Evolutionary conservation across 1,140 invertebrate genomes (phyloP).

Genomic region (Epicauta chinensis): DNA sequence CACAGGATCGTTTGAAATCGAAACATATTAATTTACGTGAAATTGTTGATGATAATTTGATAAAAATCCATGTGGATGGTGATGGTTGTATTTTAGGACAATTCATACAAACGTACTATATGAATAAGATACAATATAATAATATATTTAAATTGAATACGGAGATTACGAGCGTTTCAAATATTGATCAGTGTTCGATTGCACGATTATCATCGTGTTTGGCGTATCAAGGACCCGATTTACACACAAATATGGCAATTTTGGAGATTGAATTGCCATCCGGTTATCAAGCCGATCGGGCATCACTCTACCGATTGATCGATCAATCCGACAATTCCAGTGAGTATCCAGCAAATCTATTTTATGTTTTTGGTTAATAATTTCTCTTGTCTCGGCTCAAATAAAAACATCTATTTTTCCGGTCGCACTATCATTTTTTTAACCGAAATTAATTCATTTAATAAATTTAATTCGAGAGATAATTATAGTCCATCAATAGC

Average conservation of each 20-base stretch:
- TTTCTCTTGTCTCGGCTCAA: no score
- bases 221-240: slow-evolving; percentile 26
- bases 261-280: slow-evolving; percentile 57
- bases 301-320: slow-evolving; percentile 44
- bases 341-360: slow-evolving; percentile 5
- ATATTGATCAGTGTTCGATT: slow-evolving; percentile 33
- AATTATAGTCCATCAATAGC: no score
- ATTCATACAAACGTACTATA: slow-evolving; percentile 32
- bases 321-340: slow-evolving; percentile 20
- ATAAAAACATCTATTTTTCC: no score
- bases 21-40: slow-evolving; percentile 30
- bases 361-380: no score
- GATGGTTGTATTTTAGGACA: slow-evolving; percentile 56
- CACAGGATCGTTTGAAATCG: slow-evolving; percentile 26
- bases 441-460: no score
- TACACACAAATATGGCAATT: slow-evolving; percentile 53
- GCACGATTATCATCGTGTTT: slow-evolving; percentile 33
- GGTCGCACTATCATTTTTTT: no score
- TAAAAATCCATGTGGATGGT: slow-evolving; percentile 49
- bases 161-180: slow-evolving; percentile 31
- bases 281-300: slow-evolving; percentile 53
- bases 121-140: slow-evolving; percentile 26
- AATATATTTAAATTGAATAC: slow-evolving; percentile 34
- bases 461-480: no score
- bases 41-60: slow-evolving; percentile 31